Percentiles rank a stretch among this genome's conserved stretches.
phyloP scores from a whole-genome alignment of 2,888 invertebrate species.

The Rhagonycha fulva region DNA sequence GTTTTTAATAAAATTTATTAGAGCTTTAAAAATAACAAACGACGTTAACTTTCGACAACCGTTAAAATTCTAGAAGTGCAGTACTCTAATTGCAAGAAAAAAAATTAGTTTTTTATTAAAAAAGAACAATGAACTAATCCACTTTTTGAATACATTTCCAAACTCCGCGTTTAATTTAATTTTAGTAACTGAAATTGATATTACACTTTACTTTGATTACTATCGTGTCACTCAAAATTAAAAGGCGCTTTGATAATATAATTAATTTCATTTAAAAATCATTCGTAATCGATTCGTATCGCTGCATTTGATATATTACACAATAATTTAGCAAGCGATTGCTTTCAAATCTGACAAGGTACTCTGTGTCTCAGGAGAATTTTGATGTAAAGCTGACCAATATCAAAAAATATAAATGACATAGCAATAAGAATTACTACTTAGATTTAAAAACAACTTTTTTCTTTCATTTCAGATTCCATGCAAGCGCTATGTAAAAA shows the following conservation, averaged over 20 bases:
- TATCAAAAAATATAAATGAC: background rate
- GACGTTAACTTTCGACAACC: background rate
- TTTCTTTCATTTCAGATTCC: conserved; percentile 69
- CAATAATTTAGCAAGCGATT: conserved; percentile 14
- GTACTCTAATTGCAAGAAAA: background rate
- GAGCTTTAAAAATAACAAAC: background rate
- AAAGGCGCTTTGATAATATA: background rate
- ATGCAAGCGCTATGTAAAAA: conserved; percentile 90
- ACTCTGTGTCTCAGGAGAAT: conserved; percentile 8
- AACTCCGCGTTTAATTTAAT: background rate
- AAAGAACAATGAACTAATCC: too few species aligned
- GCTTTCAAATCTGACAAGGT: conserved; percentile 13
- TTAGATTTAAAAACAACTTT: background rate
- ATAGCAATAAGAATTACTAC: background rate
- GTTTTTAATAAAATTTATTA: background rate
- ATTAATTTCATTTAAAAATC: background rate
- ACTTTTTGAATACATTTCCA: too few species aligned
- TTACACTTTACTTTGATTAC: background rate
- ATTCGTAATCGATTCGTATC: background rate
- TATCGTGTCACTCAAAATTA: background rate
- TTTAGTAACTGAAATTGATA: background rate
- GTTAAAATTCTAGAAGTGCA: background rate
- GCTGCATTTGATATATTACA: conserved; percentile 10
- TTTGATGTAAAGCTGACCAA: conserved; percentile 15
- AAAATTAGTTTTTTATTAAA: too few species aligned